Conservation (phyloP, 2,888 invertebrate genomes). For the Tetropium fuscum region DNA sequence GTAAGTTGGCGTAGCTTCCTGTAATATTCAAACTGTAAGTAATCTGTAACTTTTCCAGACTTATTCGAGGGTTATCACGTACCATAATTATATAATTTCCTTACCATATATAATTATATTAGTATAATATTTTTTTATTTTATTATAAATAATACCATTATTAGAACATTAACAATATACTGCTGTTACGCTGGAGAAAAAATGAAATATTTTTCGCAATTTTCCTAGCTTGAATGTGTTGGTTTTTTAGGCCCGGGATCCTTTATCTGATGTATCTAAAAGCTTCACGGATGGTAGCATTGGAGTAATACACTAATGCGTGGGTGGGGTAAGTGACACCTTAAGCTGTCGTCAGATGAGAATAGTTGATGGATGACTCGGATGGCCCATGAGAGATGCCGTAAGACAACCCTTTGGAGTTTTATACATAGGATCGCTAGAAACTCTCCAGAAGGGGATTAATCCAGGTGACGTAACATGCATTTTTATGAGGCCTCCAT, state of each 20-base stretch:
- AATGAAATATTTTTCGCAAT: constrained; percentile 21
- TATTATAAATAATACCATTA: no score
- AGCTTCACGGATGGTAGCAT: constrained; percentile 55
- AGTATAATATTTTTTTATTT: no score
- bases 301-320: constrained; percentile 62
- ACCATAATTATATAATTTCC: no score
- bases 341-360: constrained; percentile 57
- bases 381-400: constrained; percentile 11
- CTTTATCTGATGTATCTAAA: constrained; percentile 48
- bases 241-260: constrained; percentile 25
- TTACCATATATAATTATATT: no score
- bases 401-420: constrained; percentile 21
- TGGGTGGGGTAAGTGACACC: constrained; percentile 61
- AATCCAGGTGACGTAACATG: no score
- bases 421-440: constrained; percentile 3
- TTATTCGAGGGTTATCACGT: no score
- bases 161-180: no score
- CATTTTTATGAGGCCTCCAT: no score
- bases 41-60: no score
- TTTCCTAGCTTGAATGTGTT: constrained; percentile 4
- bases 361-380: constrained; percentile 62
- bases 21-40: no score
- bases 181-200: no score
- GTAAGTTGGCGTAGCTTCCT: no score
- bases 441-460: constrained; percentile 2